Evolutionary conservation across 2,113 vertebrate species (phyloP).

Genomic region (Salvelinus namaycush): DNA sequence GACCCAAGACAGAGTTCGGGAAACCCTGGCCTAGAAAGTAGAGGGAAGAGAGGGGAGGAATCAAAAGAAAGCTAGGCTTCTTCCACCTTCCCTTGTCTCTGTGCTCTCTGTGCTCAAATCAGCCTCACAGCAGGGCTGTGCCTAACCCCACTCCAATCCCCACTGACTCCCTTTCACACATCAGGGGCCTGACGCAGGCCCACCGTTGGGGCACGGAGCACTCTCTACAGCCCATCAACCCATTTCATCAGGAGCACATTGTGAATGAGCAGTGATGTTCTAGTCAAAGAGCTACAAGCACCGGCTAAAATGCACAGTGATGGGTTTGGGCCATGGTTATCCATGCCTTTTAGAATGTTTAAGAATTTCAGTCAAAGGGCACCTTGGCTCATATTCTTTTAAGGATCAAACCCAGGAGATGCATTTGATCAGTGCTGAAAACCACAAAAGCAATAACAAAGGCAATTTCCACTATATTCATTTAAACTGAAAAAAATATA

Average conservation of each 20-base stretch:
- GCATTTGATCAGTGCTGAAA: conserved; percentile 66
- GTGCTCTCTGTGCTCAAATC: conserved; percentile 66
- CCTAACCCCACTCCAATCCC: conserved; percentile 52
- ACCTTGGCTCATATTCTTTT: conserved; percentile 63
- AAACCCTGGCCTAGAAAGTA: too few relatives aligned
- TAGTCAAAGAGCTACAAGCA: conserved; percentile 53
- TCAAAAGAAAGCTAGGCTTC: conserved; percentile 56
- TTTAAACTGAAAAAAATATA: too few relatives aligned
- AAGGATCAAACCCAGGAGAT: conserved; percentile 66
- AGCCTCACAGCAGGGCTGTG: conserved; percentile 69
- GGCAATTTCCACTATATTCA: background rate
- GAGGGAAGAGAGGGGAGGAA: conserved; percentile 30
- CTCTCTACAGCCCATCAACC: background rate
- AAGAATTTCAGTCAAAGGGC: conserved; percentile 64
- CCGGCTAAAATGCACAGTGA: conserved; percentile 63
- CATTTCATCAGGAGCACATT: conserved; percentile 75
- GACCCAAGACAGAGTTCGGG: too few relatives aligned
- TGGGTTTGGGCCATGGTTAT: conserved; percentile 35
- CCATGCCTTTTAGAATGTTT: conserved; percentile 60
- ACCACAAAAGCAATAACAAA: conserved; percentile 58
- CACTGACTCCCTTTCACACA: conserved; percentile 56
- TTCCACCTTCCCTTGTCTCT: background rate
- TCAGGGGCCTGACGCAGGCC: conserved; percentile 56
- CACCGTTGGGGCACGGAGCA: conserved; percentile 43
- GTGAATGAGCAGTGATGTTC: conserved; percentile 67